phyloP scores from a whole-genome alignment of 2,888 invertebrate species.

The Platynereis dumerilii region DNA sequence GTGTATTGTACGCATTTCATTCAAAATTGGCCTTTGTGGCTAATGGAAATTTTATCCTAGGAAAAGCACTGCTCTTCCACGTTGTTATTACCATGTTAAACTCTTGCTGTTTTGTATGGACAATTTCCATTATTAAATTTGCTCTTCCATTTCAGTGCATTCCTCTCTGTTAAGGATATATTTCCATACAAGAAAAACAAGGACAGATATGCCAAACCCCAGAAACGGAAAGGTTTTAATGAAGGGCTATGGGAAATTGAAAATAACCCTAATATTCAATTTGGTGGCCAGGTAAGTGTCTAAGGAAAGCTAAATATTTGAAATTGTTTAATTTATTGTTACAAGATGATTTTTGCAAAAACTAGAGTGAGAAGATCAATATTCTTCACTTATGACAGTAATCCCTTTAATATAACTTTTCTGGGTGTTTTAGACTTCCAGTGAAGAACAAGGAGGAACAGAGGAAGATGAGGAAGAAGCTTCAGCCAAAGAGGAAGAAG shows the following conservation, averaged over 20 bases:
- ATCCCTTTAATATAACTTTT: no score
- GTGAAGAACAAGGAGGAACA: no score
- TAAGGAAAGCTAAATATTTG: background rate
- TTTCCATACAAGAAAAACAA: conserved; percentile 83
- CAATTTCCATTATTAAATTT: no score
- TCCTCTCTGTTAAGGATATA: conserved; percentile 84
- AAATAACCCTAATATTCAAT: conserved; percentile 68
- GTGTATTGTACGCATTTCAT: no score
- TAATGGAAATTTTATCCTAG: no score
- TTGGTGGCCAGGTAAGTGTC: conserved; percentile 24
- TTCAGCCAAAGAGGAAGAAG: background rate
- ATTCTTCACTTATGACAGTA: background rate
- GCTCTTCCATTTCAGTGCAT: conserved; percentile 70
- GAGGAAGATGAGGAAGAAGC: conserved; percentile 4
- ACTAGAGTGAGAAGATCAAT: background rate
- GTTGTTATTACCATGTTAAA: no score
- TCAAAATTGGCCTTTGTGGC: no score
- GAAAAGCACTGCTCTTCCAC: no score
- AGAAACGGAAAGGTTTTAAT: conserved; percentile 80
- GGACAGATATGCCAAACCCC: conserved; percentile 78
- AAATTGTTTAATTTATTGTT: no score
- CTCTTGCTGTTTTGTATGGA: no score
- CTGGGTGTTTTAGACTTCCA: no score
- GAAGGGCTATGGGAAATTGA: conserved; percentile 90
- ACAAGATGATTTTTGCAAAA: background rate